phyloP scores from a whole-genome alignment of 2,888 invertebrate genomes.

The Agonopterix arenella region DNA sequence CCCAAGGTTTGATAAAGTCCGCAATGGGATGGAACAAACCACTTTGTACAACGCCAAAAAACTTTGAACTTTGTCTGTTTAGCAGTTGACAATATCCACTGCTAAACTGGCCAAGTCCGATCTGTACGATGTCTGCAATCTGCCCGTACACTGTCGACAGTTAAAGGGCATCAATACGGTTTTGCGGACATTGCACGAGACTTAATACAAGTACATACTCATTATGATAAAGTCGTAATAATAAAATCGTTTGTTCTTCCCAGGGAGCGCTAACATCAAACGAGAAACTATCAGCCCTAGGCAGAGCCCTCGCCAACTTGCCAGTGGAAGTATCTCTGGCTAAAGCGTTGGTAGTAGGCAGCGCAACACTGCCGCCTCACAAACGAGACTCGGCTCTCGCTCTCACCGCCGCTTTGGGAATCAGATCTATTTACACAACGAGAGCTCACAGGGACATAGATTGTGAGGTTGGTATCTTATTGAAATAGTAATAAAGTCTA shows the following conservation, averaged over 20 bases:
- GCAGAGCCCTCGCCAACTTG: slow-evolving; percentile 89
- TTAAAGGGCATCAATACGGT: too few relatives aligned
- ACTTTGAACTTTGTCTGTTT: too few relatives aligned
- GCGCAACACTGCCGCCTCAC: slow-evolving; percentile 91
- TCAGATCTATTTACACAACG: slow-evolving; percentile 95
- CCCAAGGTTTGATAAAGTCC: too few relatives aligned
- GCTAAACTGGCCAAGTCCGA: too few relatives aligned
- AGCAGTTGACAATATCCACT: too few relatives aligned
- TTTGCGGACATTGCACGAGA: too few relatives aligned
- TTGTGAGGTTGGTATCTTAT: slow-evolving; percentile 80
- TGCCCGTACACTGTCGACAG: too few relatives aligned
- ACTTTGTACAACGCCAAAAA: too few relatives aligned
- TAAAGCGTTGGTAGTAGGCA: slow-evolving; percentile 96
- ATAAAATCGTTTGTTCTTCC: slow-evolving; percentile 17
- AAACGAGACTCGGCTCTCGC: slow-evolving; percentile 85
- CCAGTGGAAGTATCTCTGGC: slow-evolving; percentile 97
- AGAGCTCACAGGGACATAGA: slow-evolving; percentile 90
- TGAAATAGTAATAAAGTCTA: slow-evolving; percentile 66
- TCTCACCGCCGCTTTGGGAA: slow-evolving; percentile 93
- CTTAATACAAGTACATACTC: too few relatives aligned
- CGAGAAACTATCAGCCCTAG: slow-evolving; percentile 90
- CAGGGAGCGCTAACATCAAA: slow-evolving; percentile 88
- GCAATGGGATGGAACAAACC: too few relatives aligned
- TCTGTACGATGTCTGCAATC: too few relatives aligned
- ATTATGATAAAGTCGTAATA: too few relatives aligned